Evolutionary conservation across 1,140 invertebrate genomes (phyloP), one percentile per base, ranked within the genome.

Genomic region (Amyelois transitella): DNA sequence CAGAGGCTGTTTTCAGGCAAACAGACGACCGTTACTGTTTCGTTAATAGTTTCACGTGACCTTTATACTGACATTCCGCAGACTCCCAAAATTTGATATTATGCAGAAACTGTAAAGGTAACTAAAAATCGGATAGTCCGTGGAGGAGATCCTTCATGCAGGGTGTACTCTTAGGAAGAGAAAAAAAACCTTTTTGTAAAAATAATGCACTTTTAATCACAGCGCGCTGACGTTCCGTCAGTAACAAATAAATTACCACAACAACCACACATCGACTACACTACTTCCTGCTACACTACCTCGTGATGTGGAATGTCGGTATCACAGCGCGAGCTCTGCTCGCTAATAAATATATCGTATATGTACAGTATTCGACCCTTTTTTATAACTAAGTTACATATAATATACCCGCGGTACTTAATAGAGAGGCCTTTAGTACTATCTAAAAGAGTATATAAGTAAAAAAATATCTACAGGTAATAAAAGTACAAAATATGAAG

Each of bases 181-280:
- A n/a, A n/a, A 38, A 45, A 67, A 77, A 73, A 75, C 63, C 60
- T 51, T 5, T 32, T 50, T 50, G 64, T 47, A 67, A 80, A 81
- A 81, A 83, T 80, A 84, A 79, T 80, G 72, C 66, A 78, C 73
- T 72, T 81, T 81, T 80, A 80, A 79, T 80, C 78, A 81, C 81
- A 84, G 69, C 57, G 60, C 71, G 62, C 65, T 60, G 56, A 58
- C 65, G 72, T 70, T 66, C 63, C 53, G 58, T 55, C 57, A 62
- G 64, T 73, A 73, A 76, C 66, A 75, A 72, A 78, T 81, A 80
- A 81, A 72, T 75, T 69, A 80, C 56, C 72, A 73, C 68, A 75
- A 75, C 73, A 73, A 73, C 64, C 77, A 70, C 73, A 75, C 75
- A 21, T 12, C 21, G n/a, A 73, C 67, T 75, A 38, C 73, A 61